phyloP scores from a whole-genome alignment of 1,140 invertebrate species.

The Leptoteleia sp. region DNA sequence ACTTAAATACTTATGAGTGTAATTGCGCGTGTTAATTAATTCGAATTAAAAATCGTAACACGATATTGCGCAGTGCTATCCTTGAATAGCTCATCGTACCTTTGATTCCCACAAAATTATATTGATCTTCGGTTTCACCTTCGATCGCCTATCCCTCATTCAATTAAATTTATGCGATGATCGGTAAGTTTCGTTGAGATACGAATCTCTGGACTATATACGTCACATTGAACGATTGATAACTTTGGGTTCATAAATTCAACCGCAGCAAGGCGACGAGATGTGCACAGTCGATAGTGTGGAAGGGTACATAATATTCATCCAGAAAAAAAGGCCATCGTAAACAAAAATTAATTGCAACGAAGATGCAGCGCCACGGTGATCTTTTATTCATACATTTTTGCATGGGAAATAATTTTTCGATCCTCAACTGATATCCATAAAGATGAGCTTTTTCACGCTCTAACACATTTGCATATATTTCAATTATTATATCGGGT shows the following conservation, averaged over 20 bases:
- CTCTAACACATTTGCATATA: no score
- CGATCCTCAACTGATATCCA: slow-evolving; percentile 2
- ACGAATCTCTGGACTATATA: slow-evolving; percentile 28
- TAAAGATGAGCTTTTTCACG: no score
- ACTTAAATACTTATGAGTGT: slow-evolving; percentile 19
- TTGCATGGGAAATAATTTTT: slow-evolving; percentile 38
- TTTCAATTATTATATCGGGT: no score
- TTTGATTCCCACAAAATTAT: slow-evolving; percentile 23
- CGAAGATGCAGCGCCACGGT: not conserved
- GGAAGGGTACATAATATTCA: slow-evolving; percentile 40
- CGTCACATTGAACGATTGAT: slow-evolving; percentile 40
- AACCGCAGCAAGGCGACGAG: slow-evolving; percentile 42
- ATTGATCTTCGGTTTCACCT: slow-evolving; percentile 17
- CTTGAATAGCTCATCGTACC: not conserved
- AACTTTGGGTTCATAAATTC: slow-evolving; percentile 54
- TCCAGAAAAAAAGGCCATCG: slow-evolving; percentile 17
- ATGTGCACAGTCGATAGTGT: slow-evolving; percentile 35
- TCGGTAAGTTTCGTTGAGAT: slow-evolving; percentile 15
- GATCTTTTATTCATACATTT: slow-evolving; percentile 59
- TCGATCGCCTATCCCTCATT: slow-evolving; percentile 30
- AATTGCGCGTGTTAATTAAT: slow-evolving; percentile 28
- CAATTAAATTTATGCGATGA: slow-evolving; percentile 33
- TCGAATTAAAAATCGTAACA: slow-evolving; percentile 14
- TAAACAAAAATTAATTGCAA: slow-evolving; percentile 54
- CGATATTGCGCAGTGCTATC: slow-evolving; percentile 3